Base-by-base conservation (phyloP, 64 coral and sea anemone genomes). In the Actinia tenebrosa region DNA sequence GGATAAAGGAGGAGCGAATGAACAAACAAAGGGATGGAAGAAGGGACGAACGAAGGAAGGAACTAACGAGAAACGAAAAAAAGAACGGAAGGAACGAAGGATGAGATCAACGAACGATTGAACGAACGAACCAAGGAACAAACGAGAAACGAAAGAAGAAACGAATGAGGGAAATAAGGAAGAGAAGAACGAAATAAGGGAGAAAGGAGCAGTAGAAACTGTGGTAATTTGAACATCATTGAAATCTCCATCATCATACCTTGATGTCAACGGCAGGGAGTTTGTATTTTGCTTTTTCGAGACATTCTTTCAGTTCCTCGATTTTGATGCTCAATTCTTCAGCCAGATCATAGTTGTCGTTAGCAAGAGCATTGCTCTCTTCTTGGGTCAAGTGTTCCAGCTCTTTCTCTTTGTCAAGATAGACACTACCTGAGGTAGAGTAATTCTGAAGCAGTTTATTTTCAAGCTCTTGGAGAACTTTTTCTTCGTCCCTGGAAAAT, bases 281-380 rank as follows among this genome's bases (percentile, higher is more conserved):
- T 58, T 85, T 88, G 53, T 92, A 92, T 17, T 72, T 88, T 37
- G 71, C 55, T 17, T 22, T 80, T 42, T 92, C 86, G 56, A 92
- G 30, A 78, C 83, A 53, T 22, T 17, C 27, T 85, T 89, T 89
- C 4, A 89, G 46, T 47, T 89, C 50, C 44, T 92, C 86, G 13
- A 92, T 79, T 79, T 79, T 88, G 19, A 44, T 26, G 46, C 68
- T 89, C n/a, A 88, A 80, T 22, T 85, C 81, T 78, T 92, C 91
- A 19, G 91, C 91, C 19, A 92, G 43, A 63, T 92, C 91, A 66
- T 92, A 92, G 69, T 89, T 92, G 55, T 92, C 91, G 52, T 44
- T 85, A 22, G 91, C 91, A 15, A 92, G 47, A 64, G 91, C 91
- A 22, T 84, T 47, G 44, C 16, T 78, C 55, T 92, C 91, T 77